Evolutionary conservation across 2,888 invertebrate genomes (phyloP).

Genomic region (Acanthosepion pharaonis): DNA sequence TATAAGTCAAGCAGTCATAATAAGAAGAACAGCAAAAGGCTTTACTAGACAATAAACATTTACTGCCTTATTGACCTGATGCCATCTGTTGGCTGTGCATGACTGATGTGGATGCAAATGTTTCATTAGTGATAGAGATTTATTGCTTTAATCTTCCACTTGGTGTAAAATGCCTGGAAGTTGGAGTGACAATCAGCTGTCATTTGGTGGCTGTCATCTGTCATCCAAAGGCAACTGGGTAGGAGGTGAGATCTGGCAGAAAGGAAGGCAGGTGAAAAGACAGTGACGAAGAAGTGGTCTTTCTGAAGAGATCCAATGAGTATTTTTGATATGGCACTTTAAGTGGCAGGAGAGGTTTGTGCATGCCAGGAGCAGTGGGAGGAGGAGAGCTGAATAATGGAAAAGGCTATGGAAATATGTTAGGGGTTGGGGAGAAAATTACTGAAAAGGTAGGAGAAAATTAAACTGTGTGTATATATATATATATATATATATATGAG

Average conservation of each 20-base stretch:
- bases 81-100: slow-evolving; percentile 21
- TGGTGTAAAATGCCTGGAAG: slow-evolving; percentile 23
- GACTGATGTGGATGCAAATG: slow-evolving; percentile 33
- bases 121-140: slow-evolving; percentile 6
- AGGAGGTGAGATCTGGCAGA: background rate
- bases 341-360: background rate
- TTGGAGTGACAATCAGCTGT: slow-evolving; percentile 21
- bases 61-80: background rate
- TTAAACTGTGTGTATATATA: background rate
- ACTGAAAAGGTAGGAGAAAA: background rate
- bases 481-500: background rate
- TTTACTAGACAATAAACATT: background rate
- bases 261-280: background rate
- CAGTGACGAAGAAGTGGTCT: background rate
- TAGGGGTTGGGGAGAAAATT: background rate
- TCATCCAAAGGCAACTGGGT: background rate
- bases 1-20: background rate
- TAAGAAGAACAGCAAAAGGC: background rate
- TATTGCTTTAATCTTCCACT: slow-evolving; percentile 33
- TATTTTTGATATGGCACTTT: slow-evolving; percentile 4
- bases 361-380: background rate
- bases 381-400: background rate
- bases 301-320: background rate
- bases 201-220: slow-evolving; percentile 20
- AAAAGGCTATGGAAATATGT: background rate